Evolutionary conservation across 2,888 invertebrate genomes (phyloP).

Genomic region (Cephus pulcher): DNA sequence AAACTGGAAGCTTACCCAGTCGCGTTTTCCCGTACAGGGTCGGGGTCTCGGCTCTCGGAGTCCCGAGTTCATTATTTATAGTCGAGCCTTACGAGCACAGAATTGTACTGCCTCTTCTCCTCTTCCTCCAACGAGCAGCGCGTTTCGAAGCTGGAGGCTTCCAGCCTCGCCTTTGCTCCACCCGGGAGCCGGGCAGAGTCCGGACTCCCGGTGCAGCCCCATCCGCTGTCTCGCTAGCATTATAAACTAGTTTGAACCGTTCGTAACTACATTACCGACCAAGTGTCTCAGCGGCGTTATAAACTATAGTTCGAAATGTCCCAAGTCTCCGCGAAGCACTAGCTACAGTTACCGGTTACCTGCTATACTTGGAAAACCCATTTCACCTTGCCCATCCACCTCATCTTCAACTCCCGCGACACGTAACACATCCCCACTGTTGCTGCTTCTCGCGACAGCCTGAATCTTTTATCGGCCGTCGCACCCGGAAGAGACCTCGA

Average conservation of each 20-base stretch:
- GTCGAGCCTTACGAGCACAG: conserved; percentile 40
- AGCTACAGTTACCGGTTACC: neutral
- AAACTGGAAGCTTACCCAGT: conserved; percentile 39
- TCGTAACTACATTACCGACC: conserved; percentile 31
- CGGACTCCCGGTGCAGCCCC: conserved; percentile 10
- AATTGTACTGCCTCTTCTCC: conserved; percentile 30
- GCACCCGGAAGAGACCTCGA: neutral
- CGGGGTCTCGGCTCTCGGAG: conserved; percentile 29
- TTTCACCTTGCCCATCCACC: neutral
- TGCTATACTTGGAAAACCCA: neutral
- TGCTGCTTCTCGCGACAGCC: neutral
- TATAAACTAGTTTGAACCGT: conserved; percentile 41
- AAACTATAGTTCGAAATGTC: neutral
- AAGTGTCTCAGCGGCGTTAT: conserved; percentile 16
- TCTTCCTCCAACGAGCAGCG: conserved; percentile 1
- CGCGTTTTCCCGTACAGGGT: conserved; percentile 12
- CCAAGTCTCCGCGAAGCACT: neutral
- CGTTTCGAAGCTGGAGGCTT: neutral
- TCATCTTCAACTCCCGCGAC: neutral
- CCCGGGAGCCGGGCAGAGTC: neutral
- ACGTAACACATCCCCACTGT: neutral
- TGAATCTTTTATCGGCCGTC: no score
- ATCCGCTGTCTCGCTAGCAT: conserved; percentile 30
- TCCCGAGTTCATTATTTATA: conserved; percentile 54
- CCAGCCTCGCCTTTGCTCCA: neutral